Base-by-base conservation (phyloP, 2,113 vertebrate genomes). In the Copsychus sechellarum region DNA sequence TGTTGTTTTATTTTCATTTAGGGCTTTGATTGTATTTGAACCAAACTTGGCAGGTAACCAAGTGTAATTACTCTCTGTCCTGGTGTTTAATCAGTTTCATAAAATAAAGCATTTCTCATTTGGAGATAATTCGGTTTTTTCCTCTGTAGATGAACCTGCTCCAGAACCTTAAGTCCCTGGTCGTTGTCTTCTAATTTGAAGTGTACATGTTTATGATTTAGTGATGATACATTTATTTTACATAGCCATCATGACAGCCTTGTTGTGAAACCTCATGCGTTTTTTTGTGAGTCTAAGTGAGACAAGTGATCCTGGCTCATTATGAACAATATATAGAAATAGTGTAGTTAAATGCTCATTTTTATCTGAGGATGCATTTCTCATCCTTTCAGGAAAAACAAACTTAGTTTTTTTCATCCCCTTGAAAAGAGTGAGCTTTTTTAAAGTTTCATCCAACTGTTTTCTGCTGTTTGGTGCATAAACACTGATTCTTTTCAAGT, bases 1-100 rank as follows among this genome's bases (percentile, higher is more conserved):
- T 94, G 20, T 86, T 86, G 65, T 91, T 96, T 95, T 87, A 29
- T 92, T 97, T 96, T 94, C 80, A 81, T 97, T 95, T 60, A 76
- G 38, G 25, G 2, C 66, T 66, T 90, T 85, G 81, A n/a, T 40
- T 70, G 5, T 31, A 31, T 67, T 82, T 54, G 66, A 36, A 42
- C 73, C 33, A 62, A 85, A n/a, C 15, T 66, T 86, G 60, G 34
- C 34, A 86, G 23, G 21, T 85, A 69, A 92, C 36, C 26, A 51
- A 47, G 31, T 51, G 23, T 56, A 53, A 34, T 43, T 8, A 3
- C n/a, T 90, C 12, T 5, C n/a, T 62, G 42, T 78, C 11, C 57
- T 86, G 36, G 15, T 64, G 13, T 69, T 28, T 56, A 50, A 83
- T 50, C 28, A 72, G 8, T 42, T 86, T 43, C 7, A 29, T 85